Evolutionary conservation across 2,888 invertebrate genomes (phyloP).

Genomic region (Sipha maydis): DNA sequence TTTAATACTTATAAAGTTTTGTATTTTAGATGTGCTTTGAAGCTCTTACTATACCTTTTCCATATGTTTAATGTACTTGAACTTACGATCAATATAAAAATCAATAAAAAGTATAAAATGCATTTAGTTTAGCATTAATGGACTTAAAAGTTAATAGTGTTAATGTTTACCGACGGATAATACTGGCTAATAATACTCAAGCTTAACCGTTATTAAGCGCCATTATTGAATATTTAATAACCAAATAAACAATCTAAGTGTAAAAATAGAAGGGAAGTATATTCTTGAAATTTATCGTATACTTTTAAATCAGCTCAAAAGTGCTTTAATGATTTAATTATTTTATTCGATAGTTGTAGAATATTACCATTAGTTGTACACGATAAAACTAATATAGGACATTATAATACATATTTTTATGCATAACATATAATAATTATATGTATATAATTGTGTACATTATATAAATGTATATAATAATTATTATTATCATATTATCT

Average conservation of each 20-base stretch:
- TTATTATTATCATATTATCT: background rate
- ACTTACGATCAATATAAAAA: slow-evolving; percentile 19
- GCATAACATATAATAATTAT: no score
- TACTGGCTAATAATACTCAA: background rate
- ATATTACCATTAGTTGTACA: background rate
- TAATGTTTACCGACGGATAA: slow-evolving; percentile 21
- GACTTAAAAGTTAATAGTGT: slow-evolving; percentile 21
- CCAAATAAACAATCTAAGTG: slow-evolving; percentile 21
- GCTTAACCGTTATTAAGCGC: background rate
- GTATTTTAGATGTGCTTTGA: slow-evolving; percentile 18
- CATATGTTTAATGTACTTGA: slow-evolving; percentile 18
- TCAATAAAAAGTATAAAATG: slow-evolving; percentile 2
- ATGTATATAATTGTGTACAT: no score
- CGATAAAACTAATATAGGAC: background rate
- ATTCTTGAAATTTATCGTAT: background rate
- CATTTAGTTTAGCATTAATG: slow-evolving; percentile 16
- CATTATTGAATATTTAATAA: slow-evolving; percentile 37
- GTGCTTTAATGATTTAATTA: background rate
- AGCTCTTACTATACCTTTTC: background rate
- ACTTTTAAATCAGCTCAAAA: background rate
- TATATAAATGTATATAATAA: no score
- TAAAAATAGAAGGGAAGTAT: slow-evolving; percentile 4
- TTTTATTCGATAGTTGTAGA: background rate
- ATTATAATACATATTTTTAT: background rate
- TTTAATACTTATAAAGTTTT: slow-evolving; percentile 50